These are phyloP conservation scores for Myotis pilosus DNA, from an alignment of 2,797 vertebrate species.

Conservation along the genomic window DNA sequence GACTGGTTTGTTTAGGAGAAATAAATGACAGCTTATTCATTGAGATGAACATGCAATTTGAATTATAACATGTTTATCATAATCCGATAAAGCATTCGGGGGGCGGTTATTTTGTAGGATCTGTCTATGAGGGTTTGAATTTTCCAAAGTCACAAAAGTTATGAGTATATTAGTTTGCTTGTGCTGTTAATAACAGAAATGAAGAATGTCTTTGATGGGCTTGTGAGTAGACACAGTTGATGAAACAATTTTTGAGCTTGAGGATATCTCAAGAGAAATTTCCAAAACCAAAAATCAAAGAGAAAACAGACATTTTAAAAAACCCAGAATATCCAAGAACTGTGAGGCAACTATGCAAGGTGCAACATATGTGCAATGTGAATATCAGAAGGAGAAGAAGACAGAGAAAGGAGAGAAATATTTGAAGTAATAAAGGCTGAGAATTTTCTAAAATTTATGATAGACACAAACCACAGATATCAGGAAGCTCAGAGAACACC, in stretches of 20 bases:
- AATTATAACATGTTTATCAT: slow-evolving; percentile 32
- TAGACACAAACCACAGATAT: not conserved
- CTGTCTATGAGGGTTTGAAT: not conserved
- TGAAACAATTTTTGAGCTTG: not conserved
- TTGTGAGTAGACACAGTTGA: not conserved
- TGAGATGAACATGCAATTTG: slow-evolving; percentile 34
- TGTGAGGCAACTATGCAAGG: not conserved
- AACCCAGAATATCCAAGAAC: not conserved
- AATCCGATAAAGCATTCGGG: not conserved
- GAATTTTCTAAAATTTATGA: not conserved
- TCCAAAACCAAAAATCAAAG: not conserved
- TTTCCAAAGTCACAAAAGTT: not conserved
- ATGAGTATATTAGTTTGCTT: not conserved
- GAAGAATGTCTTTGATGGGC: not conserved
- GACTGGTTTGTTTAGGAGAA: slow-evolving; percentile 55
- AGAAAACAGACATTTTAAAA: not conserved
- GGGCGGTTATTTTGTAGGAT: not conserved
- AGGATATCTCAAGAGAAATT: not conserved
- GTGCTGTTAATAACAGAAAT: not conserved
- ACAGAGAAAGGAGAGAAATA: not conserved
- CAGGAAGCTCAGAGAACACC: not conserved
- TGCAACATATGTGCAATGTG: not conserved
- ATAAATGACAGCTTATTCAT: slow-evolving; percentile 50
- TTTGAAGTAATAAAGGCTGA: not conserved
- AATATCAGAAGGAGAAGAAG: not conserved